Base-by-base conservation (phyloP, 1,140 invertebrate species). In the Drosophila bocki region DNA sequence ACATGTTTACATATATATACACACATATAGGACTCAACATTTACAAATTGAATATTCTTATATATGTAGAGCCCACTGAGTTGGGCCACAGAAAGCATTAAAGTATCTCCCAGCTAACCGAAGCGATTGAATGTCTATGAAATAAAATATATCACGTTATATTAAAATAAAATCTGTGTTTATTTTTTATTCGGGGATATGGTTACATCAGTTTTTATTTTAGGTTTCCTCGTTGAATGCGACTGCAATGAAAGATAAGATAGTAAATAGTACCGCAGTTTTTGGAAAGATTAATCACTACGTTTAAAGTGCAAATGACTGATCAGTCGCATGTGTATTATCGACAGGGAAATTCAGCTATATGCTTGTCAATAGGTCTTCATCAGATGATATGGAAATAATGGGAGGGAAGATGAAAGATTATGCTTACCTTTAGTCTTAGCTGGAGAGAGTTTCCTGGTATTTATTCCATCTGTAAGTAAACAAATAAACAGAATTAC, bases 111-210 rank as follows among this genome's bases (percentile, higher is more conserved):
- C 59, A 64, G 44, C 50, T 48, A 63, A 78, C 54, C 26, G 61
- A 78, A 78, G 39, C 54, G 42, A 78, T 47, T 88, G 70, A 90
- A 90, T 88, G 85, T 88, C 84, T 88, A 88, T 83, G 82, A 85
- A 80, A 87, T 87, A 84, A 88, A 90, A 68, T 88, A 90, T 88
- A 81, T 88, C 85, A 88, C 85, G 84, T 88, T 88, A 88, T 84
- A 81, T 78, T 74, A 80, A 78, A 56, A 78, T 62, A 65, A 51
- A 26, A 45, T 57, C 33, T 26, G 35, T 42, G 58, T 44, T 48
- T 37, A 26, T 62, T 69, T 69, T 82, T 77, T 77, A 80, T 84
- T 83, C 29, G 51, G 41, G 15, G 1, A 13, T 13, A 29, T 41
- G 35, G 15, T 29, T 61, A 72, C 71, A 80, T 22, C 13, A 50